Evolutionary conservation across 2,797 vertebrate genomes (phyloP), one percentile per base, ranked within the genome.

Genomic region (Trichosurus vulpecula): DNA sequence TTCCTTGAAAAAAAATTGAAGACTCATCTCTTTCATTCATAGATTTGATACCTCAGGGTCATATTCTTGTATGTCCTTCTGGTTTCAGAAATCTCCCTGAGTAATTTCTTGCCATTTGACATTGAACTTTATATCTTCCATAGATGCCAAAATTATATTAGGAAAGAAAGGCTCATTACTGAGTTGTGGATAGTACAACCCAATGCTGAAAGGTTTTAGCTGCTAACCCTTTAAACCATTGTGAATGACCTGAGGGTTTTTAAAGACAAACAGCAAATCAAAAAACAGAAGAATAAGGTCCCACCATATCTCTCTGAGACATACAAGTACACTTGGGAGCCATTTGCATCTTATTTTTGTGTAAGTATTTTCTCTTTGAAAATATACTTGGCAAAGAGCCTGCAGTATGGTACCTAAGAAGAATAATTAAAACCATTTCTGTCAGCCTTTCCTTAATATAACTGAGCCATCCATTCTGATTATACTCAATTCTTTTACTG

Each of bases 301-400:
- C 57, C 54, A 8, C 41, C 94, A 52, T 9, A 0, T 54, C 92
- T 61, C 12, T 96, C 93, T 55, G 30, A 96, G 92, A 66, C 35
- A n/a, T 0, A 10, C 92, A 31, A 93, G 66, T 52, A 57, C 89
- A 13, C 74, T 87, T 57, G 93, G 92, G 97, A 97, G 74, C 55
- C 92, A 53, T 96, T 96, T 96, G 47, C 90, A 56, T 95, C 91
- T 95, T 91, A 90, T 92, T 95, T 95, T 96, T 95, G 61, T 93
- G 91, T 97, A 96, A 35, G 5, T 3, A 22, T 95, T 96, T 93
- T 97, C 58, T 94, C 95, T 98, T 94, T 94, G 96, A 97, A 97
- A 97, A 94, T 93, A 93, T 87, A 54, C 91, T 97, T 97, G 96
- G 94, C 94, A 94, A 81, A 66, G 93, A 41, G 91, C 94, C 97